Conservation (phyloP, 2,113 vertebrate genomes). For the Nothoprocta pentlandii region DNA sequence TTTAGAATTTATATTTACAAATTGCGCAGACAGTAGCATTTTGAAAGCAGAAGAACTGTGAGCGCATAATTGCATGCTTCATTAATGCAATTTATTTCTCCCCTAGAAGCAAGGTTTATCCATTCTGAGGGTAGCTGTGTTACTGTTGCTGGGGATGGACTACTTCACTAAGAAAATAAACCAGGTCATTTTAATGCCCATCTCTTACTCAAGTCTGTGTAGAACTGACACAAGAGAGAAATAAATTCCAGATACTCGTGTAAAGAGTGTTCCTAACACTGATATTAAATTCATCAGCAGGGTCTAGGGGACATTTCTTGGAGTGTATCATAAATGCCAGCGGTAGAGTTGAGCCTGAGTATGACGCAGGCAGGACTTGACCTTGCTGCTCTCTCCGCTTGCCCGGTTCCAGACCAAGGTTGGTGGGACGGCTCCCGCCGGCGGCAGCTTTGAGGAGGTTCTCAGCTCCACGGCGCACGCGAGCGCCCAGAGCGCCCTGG, state of each 20-base stretch:
- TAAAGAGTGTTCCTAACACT: neutral
- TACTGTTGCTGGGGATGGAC: neutral
- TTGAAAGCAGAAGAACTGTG: neutral
- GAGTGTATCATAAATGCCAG: neutral
- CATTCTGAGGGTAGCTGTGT: neutral
- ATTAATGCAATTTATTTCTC: neutral
- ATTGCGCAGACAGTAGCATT: neutral
- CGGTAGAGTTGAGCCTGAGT: neutral
- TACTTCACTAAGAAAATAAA: neutral
- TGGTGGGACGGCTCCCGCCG: slow-evolving; percentile 76
- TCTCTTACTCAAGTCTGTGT: neutral
- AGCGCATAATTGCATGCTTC: neutral
- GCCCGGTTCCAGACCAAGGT: slow-evolving; percentile 89
- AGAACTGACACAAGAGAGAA: neutral
- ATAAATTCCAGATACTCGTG: neutral
- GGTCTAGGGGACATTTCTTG: neutral
- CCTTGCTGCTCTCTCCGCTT: slow-evolving; percentile 8
- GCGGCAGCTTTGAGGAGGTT: slow-evolving; percentile 95
- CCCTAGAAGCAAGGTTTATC: neutral
- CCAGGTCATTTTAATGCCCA: neutral
- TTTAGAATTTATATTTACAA: neutral
- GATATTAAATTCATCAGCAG: neutral
- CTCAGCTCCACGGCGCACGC: slow-evolving; percentile 93
- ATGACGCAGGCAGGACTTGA: neutral
- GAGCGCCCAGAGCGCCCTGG: slow-evolving; percentile 86